phyloP scores from a whole-genome alignment of 2,888 invertebrate genomes.

The Melinaea marsaeus region DNA sequence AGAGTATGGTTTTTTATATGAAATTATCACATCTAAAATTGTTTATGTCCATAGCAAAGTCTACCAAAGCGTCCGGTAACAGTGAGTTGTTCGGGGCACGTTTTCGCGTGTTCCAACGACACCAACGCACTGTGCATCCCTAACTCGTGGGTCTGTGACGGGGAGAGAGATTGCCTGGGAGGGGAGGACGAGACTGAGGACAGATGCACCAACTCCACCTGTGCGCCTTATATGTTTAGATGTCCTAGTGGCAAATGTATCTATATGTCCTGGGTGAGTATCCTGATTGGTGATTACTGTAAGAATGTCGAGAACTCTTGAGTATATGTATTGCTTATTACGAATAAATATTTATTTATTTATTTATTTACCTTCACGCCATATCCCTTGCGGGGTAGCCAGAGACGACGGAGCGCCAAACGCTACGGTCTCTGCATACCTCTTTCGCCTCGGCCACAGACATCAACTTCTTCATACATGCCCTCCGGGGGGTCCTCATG shows the following conservation, averaged over 20 bases:
- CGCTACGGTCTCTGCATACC: no score
- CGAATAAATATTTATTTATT: no score
- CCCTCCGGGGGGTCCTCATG: no score
- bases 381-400: no score
- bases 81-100: constrained; percentile 48
- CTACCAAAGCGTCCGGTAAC: constrained; percentile 43
- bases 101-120: constrained; percentile 58
- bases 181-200: constrained; percentile 84
- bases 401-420: no score
- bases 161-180: constrained; percentile 85
- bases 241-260: constrained; percentile 80
- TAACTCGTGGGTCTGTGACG: constrained; percentile 88
- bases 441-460: no score
- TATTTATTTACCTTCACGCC: no score
- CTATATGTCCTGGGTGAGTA: constrained; percentile 75
- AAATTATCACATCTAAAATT: constrained; percentile 34
- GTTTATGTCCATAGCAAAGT: constrained; percentile 30
- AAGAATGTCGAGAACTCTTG: no score
- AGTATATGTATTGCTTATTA: no score
- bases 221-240: constrained; percentile 84
- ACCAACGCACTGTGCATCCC: constrained; percentile 81
- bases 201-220: constrained; percentile 80
- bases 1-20: constrained; percentile 20
- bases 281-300: not conserved
- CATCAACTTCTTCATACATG: no score